A percentile compares a stretch with the other conserved stretches of the same genome.
These are phyloP conservation scores for Loriculus beryllinus DNA, from an alignment of 2,797 vertebrate genomes.

Conservation along the genomic window DNA sequence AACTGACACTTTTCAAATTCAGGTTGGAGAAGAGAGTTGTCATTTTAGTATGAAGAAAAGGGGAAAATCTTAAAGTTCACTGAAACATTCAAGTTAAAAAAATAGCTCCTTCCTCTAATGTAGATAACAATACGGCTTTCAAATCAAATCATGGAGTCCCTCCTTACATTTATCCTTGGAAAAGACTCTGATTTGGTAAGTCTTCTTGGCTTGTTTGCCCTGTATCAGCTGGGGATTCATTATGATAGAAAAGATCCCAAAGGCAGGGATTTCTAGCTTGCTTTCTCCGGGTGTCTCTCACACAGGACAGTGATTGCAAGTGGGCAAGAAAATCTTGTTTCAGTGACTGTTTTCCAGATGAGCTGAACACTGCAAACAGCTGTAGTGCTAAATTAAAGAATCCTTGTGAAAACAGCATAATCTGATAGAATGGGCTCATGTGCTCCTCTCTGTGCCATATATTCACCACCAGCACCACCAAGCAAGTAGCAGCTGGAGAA, in stretches of 20 bases:
- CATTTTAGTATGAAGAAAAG: neutral
- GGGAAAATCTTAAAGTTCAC: neutral
- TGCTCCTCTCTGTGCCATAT: neutral
- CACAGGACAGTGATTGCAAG: neutral
- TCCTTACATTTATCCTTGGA: neutral
- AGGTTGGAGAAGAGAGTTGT: slow-evolving; percentile 4
- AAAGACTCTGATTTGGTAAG: neutral
- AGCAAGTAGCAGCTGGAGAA: neutral
- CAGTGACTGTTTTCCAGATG: neutral
- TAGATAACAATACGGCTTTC: neutral
- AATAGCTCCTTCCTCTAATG: neutral
- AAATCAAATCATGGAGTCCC: neutral
- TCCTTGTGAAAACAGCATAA: neutral
- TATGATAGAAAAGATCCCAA: neutral
- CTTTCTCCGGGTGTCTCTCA: neutral
- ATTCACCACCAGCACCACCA: neutral
- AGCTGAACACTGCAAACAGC: neutral
- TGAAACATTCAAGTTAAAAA: neutral
- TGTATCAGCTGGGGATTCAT: neutral
- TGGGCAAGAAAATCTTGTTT: neutral
- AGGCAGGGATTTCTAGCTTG: neutral
- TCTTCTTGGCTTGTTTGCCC: neutral
- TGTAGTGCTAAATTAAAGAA: neutral
- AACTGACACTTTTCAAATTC: neutral
- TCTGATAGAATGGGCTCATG: neutral